Evolutionary conservation across 2,797 vertebrate genomes (phyloP).

Genomic region (Perodicticus potto): DNA sequence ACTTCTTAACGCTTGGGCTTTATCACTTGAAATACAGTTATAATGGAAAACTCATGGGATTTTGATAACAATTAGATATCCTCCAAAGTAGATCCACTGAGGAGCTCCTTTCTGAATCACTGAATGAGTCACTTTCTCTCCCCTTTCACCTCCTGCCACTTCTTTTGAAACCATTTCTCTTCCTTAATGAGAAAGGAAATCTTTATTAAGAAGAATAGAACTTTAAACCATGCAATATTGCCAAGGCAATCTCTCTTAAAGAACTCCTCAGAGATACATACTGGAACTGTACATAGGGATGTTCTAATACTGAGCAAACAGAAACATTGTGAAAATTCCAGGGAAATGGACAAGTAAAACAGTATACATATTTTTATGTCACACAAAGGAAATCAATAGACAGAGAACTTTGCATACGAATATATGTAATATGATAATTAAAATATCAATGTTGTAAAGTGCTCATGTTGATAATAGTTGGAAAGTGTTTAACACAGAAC

Average conservation of each 20-base stretch:
- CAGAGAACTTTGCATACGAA: background rate
- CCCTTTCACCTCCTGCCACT: background rate
- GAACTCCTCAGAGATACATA: background rate
- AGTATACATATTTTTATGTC: background rate
- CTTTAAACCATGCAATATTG: background rate
- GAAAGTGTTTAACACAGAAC: conserved; percentile 1
- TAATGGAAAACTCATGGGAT: background rate
- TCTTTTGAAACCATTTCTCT: background rate
- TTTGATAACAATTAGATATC: conserved; percentile 4
- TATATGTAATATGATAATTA: background rate
- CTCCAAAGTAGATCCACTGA: background rate
- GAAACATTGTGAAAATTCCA: background rate
- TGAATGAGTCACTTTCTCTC: background rate
- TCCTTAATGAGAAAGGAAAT: background rate
- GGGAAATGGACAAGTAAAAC: conserved; percentile 51
- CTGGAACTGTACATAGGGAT: background rate
- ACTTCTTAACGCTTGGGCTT: background rate
- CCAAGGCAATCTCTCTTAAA: background rate
- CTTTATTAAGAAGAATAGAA: conserved; percentile 6
- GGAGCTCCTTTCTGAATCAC: background rate
- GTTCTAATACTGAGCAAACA: background rate
- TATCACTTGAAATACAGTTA: background rate
- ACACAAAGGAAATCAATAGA: background rate
- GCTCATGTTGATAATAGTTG: background rate
- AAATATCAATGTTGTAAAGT: conserved; percentile 14